A percentile compares a stretch with the other conserved stretches of the same genome.
Evolutionary conservation across 2,797 vertebrate species (phyloP).

Genomic region (Karalla daura): DNA sequence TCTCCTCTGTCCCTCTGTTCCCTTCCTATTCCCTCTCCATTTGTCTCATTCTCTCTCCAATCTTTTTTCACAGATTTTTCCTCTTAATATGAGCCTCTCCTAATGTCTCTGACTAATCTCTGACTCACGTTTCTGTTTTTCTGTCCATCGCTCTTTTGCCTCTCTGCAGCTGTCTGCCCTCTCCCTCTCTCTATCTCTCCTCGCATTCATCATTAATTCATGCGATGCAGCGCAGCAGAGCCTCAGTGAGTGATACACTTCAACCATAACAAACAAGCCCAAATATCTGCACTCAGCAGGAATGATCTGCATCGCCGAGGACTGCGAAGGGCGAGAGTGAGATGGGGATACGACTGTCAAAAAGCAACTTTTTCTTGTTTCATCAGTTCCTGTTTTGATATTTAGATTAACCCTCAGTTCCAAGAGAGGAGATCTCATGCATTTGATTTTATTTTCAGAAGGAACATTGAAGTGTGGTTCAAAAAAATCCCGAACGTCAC

Average conservation of each 20-base stretch:
- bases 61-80: conserved; percentile 54
- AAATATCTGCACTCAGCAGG: conserved; percentile 76
- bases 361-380: conserved; percentile 35
- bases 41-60: conserved; percentile 17
- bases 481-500: not conserved
- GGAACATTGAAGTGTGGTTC: conserved; percentile 13
- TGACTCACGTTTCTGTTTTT: conserved; percentile 31
- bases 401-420: conserved; percentile 44
- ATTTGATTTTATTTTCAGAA: conserved; percentile 21
- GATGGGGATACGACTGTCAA: conserved; percentile 14
- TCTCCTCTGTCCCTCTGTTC: conserved; percentile 18
- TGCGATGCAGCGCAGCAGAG: conserved; percentile 68
- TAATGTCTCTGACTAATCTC: conserved; percentile 56
- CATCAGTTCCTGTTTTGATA: conserved; percentile 46
- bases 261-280: conserved; percentile 80
- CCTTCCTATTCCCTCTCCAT: not conserved
- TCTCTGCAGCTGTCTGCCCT: conserved; percentile 48
- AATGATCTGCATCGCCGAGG: conserved; percentile 61
- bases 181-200: conserved; percentile 36
- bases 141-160: conserved; percentile 30
- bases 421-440: conserved; percentile 17
- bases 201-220: conserved; percentile 77
- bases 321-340: conserved; percentile 13
- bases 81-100: conserved; percentile 38
- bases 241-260: conserved; percentile 77